Conservation (phyloP, 2,113 vertebrate species). For the Pelodiscus sinensis region DNA sequence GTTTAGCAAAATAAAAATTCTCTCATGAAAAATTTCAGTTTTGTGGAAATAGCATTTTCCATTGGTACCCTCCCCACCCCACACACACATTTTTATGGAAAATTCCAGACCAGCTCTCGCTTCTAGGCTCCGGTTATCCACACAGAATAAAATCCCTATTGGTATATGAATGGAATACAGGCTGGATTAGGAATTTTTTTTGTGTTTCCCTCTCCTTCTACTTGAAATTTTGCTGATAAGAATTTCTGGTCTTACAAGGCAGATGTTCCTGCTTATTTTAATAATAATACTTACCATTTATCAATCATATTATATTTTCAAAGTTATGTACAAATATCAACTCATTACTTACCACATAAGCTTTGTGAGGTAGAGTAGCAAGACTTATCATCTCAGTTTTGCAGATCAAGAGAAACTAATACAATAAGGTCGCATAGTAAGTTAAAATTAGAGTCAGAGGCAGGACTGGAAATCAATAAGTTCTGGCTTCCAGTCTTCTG, state of each 20-base stretch:
- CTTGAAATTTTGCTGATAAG: neutral
- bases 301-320: neutral
- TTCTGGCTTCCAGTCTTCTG: neutral
- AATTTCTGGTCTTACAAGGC: too few species aligned
- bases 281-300: neutral
- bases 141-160: neutral
- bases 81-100: neutral
- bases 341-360: neutral
- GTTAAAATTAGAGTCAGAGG: fast-evolving
- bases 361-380: neutral
- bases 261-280: neutral
- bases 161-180: neutral
- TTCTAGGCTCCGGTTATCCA: neutral
- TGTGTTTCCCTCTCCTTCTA: neutral
- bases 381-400: neutral
- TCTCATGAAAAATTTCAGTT: neutral
- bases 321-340: neutral
- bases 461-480: fast-evolving
- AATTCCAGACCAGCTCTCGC: neutral
- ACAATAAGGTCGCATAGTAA: fast-evolving
- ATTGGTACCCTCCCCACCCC: too few species aligned
- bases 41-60: neutral
- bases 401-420: neutral
- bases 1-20: neutral
- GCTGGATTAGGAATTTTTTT: neutral